A percentile compares a stretch with the other conserved stretches of the same genome.
Conservation (phyloP, 2,113 vertebrate species). For the Notarius quadriscutis region DNA sequence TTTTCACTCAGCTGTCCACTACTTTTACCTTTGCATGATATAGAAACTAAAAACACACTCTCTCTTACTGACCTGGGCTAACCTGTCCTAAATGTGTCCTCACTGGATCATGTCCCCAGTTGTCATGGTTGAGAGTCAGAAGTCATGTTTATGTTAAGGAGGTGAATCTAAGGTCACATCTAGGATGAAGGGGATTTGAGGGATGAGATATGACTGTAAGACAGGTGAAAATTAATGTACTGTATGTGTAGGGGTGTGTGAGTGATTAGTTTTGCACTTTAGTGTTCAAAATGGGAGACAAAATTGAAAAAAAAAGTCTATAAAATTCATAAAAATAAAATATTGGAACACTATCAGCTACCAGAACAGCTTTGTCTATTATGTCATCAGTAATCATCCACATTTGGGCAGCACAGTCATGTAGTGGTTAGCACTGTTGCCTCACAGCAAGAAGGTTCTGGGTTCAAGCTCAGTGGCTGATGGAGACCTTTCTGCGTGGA, state of each 20-base stretch:
- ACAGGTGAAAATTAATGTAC: background rate
- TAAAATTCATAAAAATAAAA: too few species aligned
- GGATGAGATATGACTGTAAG: too few species aligned
- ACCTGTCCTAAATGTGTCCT: background rate
- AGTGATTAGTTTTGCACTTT: background rate
- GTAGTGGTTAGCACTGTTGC: too few species aligned
- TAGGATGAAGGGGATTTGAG: constrained; percentile 1
- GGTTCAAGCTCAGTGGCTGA: too few species aligned
- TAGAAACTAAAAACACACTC: constrained; percentile 28
- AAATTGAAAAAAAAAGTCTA: too few species aligned
- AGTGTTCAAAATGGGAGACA: too few species aligned
- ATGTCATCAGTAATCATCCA: background rate
- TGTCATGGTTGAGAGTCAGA: background rate
- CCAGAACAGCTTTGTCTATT: background rate
- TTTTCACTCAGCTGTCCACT: background rate
- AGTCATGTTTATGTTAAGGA: background rate
- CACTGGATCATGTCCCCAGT: background rate
- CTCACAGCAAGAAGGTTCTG: too few species aligned
- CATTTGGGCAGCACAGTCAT: too few species aligned
- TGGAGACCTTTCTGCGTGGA: too few species aligned
- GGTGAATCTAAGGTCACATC: constrained; percentile 16
- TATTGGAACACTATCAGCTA: background rate
- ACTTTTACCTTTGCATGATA: background rate
- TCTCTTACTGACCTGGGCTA: constrained; percentile 1
- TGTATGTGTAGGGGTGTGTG: background rate